These are phyloP conservation scores for Creontiades dilutus DNA, from an alignment of 2,888 invertebrate genomes.

Conservation along the genomic window DNA sequence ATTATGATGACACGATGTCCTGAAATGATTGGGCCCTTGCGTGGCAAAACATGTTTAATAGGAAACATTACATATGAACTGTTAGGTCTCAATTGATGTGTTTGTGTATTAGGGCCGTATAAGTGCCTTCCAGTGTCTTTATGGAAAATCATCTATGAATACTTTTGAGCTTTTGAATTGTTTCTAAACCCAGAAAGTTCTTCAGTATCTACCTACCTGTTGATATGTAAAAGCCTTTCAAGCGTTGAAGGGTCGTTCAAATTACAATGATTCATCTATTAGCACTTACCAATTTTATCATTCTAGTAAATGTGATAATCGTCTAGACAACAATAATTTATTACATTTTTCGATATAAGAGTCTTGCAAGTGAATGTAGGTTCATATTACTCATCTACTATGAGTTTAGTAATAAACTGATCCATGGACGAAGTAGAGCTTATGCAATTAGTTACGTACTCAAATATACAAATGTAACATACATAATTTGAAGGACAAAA, in stretches of 20 bases:
- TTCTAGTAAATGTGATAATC: neutral
- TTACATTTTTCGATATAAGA: neutral
- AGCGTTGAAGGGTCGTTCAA: too few relatives aligned
- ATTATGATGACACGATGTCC: too few relatives aligned
- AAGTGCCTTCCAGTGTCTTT: neutral
- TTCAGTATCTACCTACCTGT: too few relatives aligned
- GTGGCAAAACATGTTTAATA: too few relatives aligned
- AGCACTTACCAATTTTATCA: neutral
- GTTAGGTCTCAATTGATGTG: neutral
- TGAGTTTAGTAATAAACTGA: neutral
- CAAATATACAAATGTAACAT: neutral
- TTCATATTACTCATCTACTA: neutral
- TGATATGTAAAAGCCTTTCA: too few relatives aligned
- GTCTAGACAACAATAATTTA: neutral
- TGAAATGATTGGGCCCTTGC: too few relatives aligned
- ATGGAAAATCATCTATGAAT: neutral
- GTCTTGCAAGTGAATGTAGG: neutral
- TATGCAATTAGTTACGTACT: neutral
- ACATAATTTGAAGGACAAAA: neutral
- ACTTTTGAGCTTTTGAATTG: neutral
- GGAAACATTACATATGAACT: too few relatives aligned
- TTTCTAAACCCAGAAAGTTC: too few relatives aligned
- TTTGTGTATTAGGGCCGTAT: neutral
- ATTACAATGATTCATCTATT: too few relatives aligned
- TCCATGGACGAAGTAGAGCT: constrained; percentile 36